Evolutionary conservation across 2,888 invertebrate species (phyloP), one percentile per base, ranked within the genome.

Genomic region (Aphelenchoides bicaudatus): DNA sequence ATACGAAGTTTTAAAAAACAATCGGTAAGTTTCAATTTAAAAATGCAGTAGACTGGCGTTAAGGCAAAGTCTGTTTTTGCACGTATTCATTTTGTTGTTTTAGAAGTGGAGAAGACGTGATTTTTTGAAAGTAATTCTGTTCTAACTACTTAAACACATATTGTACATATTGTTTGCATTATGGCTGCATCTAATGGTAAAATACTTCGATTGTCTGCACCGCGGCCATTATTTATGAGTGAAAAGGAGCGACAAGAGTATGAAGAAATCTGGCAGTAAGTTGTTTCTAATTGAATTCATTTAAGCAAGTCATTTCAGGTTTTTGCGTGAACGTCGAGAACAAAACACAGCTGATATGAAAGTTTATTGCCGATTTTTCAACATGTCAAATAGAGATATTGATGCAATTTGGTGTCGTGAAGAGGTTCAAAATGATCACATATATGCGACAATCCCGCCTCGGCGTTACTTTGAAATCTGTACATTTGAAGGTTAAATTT

Each of bases 341-440:
- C 10, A 25, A 6, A n/a, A n/a, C 23, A 25, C 25, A 10, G 16
- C 10, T 6, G 43, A 43, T 10, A 6, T 10, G 21, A 19, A 43
- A 43, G 43, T 43, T 6, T 25, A 43, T 25, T 43, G 43, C 43
- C 43, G 52, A 27, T 54, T 54, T 27, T 56, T 23, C 56, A 54
- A 54, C 56, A n/a, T n/a, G 19, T 16, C 55, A 2, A 16, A 37
- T 16, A 19, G 54, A 19, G 28, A 54, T 13, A 16, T 54, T 28
- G 55, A 54, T 19, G 30, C 29, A 25, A 54, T 54, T 55, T 54
- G 55, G 55, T 25, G 23, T 27, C 27, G 47, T 23, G 47, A 16
- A n/a, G 25, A 3, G 19, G 55, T 51, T 10, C 21, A 43, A 43
- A 25, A 43, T 10, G 43, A 43, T n/a, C 25, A 43, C 23, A 43